Evolutionary conservation across 2,113 vertebrate genomes (phyloP).

Genomic region (Pampusana beccarii): DNA sequence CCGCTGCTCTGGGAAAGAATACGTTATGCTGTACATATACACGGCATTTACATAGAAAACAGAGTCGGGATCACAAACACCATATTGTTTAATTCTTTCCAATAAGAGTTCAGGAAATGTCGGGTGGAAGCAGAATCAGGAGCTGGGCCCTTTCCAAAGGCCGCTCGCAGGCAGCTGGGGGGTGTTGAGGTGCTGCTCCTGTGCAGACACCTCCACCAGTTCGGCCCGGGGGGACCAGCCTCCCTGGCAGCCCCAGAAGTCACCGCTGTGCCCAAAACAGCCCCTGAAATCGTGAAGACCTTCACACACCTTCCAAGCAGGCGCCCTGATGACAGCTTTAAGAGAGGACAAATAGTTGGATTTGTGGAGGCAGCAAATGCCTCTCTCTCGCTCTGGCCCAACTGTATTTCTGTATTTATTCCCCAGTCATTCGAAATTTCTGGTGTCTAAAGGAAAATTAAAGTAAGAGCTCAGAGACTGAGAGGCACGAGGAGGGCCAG

Average conservation of each 20-base stretch:
- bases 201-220: accelerated
- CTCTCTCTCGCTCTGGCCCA: background rate
- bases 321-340: constrained; percentile 9
- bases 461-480: background rate
- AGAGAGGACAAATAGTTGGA: background rate
- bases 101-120: constrained; percentile 13
- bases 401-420: accelerated
- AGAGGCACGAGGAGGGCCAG: background rate
- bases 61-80: background rate
- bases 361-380: background rate
- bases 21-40: background rate
- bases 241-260: background rate
- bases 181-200: background rate
- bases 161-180: background rate
- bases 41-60: background rate
- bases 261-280: background rate
- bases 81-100: background rate
- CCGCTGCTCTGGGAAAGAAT: background rate
- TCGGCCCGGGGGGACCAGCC: background rate
- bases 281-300: background rate
- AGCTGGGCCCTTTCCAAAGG: constrained; percentile 31
- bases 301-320: background rate
- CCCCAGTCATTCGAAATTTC: background rate
- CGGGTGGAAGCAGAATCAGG: background rate
- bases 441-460: background rate